Conservation (phyloP, 2,113 vertebrate genomes). For the Scolopax mira region DNA sequence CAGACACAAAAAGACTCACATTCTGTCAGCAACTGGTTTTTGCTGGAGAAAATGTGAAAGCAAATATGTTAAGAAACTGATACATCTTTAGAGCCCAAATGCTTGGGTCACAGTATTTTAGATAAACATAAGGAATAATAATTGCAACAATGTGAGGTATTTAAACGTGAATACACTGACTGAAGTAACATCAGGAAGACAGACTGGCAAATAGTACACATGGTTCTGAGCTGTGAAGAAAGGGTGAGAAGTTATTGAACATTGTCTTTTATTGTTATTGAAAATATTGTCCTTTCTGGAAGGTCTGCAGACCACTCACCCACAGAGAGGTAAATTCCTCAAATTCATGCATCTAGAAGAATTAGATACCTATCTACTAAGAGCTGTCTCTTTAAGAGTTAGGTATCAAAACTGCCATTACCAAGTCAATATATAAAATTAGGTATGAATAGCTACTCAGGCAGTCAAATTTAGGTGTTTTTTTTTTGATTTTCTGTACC, state of each 20-base stretch:
- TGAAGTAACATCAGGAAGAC: neutral
- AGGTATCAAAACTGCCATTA: neutral
- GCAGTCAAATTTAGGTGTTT: neutral
- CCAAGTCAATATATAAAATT: neutral
- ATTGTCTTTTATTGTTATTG: too few species aligned
- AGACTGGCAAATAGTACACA: neutral
- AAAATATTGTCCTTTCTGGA: neutral
- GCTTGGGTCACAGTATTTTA: neutral
- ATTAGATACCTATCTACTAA: neutral
- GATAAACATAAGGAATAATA: neutral
- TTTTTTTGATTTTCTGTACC: neutral
- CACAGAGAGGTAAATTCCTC: neutral
- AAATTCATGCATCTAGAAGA: neutral
- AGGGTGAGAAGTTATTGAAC: neutral
- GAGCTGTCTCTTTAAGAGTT: neutral
- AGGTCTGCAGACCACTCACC: neutral
- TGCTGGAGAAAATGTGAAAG: neutral
- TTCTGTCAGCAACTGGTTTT: neutral
- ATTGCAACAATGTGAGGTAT: neutral
- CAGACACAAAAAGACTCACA: neutral
- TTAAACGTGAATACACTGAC: neutral
- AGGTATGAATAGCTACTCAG: neutral
- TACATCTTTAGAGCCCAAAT: neutral
- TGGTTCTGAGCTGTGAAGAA: neutral
- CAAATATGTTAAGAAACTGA: neutral